Conservation (phyloP, 2,888 invertebrate species). For the Drosophila kokeensis region DNA sequence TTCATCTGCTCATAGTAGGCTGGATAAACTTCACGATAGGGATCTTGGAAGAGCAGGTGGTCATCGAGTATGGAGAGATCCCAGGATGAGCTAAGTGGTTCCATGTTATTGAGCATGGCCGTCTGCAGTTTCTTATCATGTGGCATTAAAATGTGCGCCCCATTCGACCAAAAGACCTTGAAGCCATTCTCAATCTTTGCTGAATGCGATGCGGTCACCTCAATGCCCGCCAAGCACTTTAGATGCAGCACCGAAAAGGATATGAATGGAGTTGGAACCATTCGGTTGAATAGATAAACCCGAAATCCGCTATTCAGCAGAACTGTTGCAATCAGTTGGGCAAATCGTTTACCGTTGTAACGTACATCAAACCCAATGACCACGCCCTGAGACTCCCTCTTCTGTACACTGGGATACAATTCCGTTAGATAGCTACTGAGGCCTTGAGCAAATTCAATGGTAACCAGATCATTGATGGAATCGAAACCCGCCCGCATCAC, state of each 20-base stretch:
- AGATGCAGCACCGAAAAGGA: slow-evolving; percentile 92
- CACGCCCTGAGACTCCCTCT: slow-evolving; percentile 89
- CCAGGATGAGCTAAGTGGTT: slow-evolving; percentile 94
- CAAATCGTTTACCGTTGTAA: slow-evolving; percentile 94
- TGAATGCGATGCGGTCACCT: slow-evolving; percentile 98
- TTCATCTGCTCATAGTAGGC: slow-evolving; percentile 89
- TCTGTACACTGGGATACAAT: slow-evolving; percentile 85
- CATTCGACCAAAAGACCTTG: slow-evolving; percentile 98
- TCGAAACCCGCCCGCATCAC: slow-evolving; percentile 97
- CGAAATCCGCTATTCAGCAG: slow-evolving; percentile 91
- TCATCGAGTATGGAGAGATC: slow-evolving; percentile 87
- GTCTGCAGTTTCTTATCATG: slow-evolving; percentile 94
- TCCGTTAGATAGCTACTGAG: slow-evolving; percentile 90
- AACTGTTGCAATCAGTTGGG: slow-evolving; percentile 92
- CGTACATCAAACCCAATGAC: slow-evolving; percentile 97
- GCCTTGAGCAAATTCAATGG: slow-evolving; percentile 97
- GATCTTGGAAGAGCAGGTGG: slow-evolving; percentile 88
- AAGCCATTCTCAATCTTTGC: slow-evolving; percentile 98
- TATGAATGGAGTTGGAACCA: slow-evolving; percentile 97
- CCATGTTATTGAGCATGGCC: slow-evolving; percentile 90
- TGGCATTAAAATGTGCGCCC: slow-evolving; percentile 96
- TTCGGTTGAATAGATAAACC: slow-evolving; percentile 92
- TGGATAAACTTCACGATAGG: slow-evolving; percentile 88
- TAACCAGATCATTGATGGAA: slow-evolving; percentile 98
- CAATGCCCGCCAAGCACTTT: slow-evolving; percentile 93